phyloP scores from a whole-genome alignment of 2,888 invertebrate genomes.

The Cephus runcator region DNA sequence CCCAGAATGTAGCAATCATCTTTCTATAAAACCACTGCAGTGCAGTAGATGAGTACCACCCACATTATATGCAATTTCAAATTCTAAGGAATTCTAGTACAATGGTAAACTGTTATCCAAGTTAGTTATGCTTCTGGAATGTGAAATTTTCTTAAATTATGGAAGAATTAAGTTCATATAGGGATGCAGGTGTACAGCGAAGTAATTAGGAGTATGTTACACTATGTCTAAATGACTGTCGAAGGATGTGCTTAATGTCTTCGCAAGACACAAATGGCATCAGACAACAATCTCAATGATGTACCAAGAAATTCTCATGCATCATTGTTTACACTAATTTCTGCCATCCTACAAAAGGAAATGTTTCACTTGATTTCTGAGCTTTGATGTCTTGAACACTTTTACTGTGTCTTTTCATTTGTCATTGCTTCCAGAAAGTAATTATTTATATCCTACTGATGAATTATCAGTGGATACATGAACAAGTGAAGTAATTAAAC shows the following conservation, averaged over 20 bases:
- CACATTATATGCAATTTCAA: too few species aligned
- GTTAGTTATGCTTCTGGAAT: neutral
- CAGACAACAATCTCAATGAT: neutral
- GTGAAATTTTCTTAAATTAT: neutral
- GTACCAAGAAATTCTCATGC: neutral
- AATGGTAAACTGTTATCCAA: neutral
- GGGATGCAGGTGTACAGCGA: neutral
- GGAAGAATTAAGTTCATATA: neutral
- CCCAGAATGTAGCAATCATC: neutral
- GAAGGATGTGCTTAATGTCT: neutral
- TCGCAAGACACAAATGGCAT: neutral
- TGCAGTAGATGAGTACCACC: neutral
- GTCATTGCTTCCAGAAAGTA: neutral
- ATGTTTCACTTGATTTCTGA: neutral
- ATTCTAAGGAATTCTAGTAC: neutral
- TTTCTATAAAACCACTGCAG: neutral
- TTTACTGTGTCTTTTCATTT: neutral
- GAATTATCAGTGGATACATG: neutral
- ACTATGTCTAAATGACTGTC: neutral
- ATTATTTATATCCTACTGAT: neutral
- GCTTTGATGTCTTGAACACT: neutral
- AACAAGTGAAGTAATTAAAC: neutral
- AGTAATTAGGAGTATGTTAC: neutral
- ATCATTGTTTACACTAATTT: neutral
- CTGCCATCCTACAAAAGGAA: neutral